Conservation (phyloP, 2,888 invertebrate genomes). For the Aphelenchoides bicaudatus region DNA sequence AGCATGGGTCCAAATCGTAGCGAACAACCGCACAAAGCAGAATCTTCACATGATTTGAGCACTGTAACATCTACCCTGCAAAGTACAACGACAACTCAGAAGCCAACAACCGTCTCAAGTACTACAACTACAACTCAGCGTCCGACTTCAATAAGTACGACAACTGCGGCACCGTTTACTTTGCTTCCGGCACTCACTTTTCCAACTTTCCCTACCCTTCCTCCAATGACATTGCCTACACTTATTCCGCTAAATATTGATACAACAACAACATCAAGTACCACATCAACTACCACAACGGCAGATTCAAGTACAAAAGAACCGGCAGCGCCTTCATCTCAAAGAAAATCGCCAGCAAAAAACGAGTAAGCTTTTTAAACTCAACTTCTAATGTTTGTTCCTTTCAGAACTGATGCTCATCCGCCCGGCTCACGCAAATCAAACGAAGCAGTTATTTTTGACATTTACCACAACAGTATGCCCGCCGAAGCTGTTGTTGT, state of each 20-base stretch:
- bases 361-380: background rate
- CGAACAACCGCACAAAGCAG: constrained; percentile 16
- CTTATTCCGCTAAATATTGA: background rate
- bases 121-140: constrained; percentile 22
- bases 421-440: constrained; percentile 22
- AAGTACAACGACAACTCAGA: constrained; percentile 25
- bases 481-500: constrained; percentile 60
- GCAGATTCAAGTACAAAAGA: constrained; percentile 21
- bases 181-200: constrained; percentile 4
- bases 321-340: constrained; percentile 20
- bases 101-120: constrained; percentile 23
- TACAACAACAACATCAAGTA: constrained; percentile 27
- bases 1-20: constrained; percentile 18
- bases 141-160: constrained; percentile 22
- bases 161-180: constrained; percentile 19
- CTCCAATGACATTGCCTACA: background rate
- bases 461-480: constrained; percentile 59
- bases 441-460: constrained; percentile 52
- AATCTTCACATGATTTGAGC: constrained; percentile 28
- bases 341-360: constrained; percentile 14
- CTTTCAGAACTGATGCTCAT: constrained; percentile 7
- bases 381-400: background rate
- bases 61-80: constrained; percentile 30
- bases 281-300: constrained; percentile 20
- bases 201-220: constrained; percentile 8